These are phyloP conservation scores for Sebastes itinus DNA, from an alignment of 2,797 vertebrate species.

Conservation along the genomic window DNA sequence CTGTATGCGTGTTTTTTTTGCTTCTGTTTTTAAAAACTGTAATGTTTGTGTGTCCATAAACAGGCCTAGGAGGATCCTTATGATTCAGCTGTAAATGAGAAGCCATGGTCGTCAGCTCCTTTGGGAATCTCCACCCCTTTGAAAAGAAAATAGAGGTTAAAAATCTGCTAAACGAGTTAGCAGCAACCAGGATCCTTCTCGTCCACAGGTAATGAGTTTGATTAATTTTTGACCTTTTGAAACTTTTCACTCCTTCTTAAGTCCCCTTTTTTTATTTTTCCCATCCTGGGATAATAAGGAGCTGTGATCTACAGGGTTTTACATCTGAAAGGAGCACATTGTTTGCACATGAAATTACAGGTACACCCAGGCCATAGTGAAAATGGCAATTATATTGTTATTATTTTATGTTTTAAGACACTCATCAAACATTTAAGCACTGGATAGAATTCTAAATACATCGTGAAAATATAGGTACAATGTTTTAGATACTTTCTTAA, in stretches of 20 bases:
- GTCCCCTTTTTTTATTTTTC: conserved; percentile 28
- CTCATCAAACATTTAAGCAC: neutral
- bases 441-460: neutral
- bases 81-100: conserved; percentile 62
- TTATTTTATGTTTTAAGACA: neutral
- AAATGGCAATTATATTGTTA: neutral
- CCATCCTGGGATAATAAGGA: conserved; percentile 55
- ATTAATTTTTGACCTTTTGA: conserved; percentile 84
- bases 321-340: conserved; percentile 28
- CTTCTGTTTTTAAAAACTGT: conserved; percentile 10
- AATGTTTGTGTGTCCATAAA: conserved; percentile 44
- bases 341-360: conserved; percentile 33
- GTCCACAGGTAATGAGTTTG: conserved; percentile 80
- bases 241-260: conserved; percentile 77
- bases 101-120: conserved; percentile 54
- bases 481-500: conserved; percentile 21
- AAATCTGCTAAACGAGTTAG: conserved; percentile 73
- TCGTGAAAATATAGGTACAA: neutral
- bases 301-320: conserved; percentile 37
- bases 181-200: conserved; percentile 62
- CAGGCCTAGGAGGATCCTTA: conserved; percentile 44
- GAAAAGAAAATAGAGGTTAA: conserved; percentile 75
- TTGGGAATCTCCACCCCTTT: conserved; percentile 66
- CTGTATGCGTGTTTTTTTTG: neutral
- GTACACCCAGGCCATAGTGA: neutral